These are phyloP conservation scores for Eurystomus glaucurus DNA, from an alignment of 2,797 vertebrate species.

Conservation along the genomic window DNA sequence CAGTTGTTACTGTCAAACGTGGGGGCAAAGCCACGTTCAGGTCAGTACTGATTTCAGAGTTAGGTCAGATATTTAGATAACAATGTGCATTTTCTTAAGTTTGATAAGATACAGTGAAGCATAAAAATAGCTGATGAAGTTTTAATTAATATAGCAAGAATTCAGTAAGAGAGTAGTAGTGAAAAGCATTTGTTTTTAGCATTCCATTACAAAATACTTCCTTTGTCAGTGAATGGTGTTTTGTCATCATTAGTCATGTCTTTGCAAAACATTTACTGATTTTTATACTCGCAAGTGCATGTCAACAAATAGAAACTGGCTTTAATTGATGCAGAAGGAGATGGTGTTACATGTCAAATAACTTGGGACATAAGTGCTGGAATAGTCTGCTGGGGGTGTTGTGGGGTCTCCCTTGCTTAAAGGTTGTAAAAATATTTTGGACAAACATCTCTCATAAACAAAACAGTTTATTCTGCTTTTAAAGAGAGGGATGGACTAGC, in stretches of 20 bases:
- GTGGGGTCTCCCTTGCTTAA: background rate
- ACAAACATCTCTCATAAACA: background rate
- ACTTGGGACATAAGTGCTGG: background rate
- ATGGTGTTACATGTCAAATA: background rate
- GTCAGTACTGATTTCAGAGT: background rate
- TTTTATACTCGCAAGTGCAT: background rate
- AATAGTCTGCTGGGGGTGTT: background rate
- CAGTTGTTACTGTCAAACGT: background rate
- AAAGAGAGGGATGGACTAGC: background rate
- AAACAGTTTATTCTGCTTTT: background rate
- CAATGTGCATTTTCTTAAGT: background rate
- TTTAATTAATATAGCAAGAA: background rate
- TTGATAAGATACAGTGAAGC: background rate
- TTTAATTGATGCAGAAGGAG: background rate
- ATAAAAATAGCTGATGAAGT: background rate
- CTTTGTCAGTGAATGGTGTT: background rate
- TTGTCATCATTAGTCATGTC: background rate
- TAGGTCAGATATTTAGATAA: background rate
- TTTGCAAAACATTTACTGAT: background rate
- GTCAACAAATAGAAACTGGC: background rate
- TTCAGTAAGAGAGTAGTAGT: background rate
- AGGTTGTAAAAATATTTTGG: background rate
- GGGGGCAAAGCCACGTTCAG: background rate
- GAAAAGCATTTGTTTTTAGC: background rate
- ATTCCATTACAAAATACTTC: background rate